Conservation (phyloP, 2,113 vertebrate species). For the Alectura lathami region DNA sequence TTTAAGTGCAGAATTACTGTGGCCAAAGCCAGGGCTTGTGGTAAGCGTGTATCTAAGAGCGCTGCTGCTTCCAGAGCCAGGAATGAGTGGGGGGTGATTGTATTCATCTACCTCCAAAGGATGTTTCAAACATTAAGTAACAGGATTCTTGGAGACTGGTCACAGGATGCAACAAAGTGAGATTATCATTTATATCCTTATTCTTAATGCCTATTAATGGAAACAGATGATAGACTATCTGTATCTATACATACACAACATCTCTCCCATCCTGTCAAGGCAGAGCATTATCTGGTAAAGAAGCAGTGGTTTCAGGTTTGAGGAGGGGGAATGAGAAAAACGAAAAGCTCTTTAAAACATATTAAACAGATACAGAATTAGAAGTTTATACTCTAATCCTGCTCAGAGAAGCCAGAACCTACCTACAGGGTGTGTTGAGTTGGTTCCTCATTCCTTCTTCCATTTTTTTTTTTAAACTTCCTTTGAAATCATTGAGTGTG, state of each 20-base stretch:
- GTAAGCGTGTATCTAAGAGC: not conserved
- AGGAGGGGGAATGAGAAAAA: not conserved
- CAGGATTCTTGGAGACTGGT: slow-evolving; percentile 18
- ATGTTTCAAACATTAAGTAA: slow-evolving; percentile 47
- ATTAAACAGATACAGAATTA: not conserved
- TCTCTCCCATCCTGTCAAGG: not conserved
- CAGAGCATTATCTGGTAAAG: not conserved
- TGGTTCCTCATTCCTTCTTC: slow-evolving; percentile 47
- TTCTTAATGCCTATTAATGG: slow-evolving; percentile 42
- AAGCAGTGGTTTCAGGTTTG: not conserved
- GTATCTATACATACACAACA: not conserved
- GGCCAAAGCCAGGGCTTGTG: not conserved
- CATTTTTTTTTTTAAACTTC: not conserved
- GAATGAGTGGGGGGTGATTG: not conserved
- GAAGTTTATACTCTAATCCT: not conserved
- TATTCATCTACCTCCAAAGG: not conserved
- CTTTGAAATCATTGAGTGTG: not conserved
- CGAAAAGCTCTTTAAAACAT: not conserved
- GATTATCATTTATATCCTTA: not conserved
- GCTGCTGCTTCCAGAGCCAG: not conserved
- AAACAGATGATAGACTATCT: slow-evolving; percentile 14
- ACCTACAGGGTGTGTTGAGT: slow-evolving; percentile 18
- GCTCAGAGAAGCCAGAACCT: slow-evolving; percentile 9
- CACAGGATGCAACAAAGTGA: not conserved
- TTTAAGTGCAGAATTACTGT: not conserved